Percentiles rank a stretch among this genome's conserved stretches.
phyloP scores from a whole-genome alignment of 2,113 vertebrate species.

The Odocoileus hemionus region DNA sequence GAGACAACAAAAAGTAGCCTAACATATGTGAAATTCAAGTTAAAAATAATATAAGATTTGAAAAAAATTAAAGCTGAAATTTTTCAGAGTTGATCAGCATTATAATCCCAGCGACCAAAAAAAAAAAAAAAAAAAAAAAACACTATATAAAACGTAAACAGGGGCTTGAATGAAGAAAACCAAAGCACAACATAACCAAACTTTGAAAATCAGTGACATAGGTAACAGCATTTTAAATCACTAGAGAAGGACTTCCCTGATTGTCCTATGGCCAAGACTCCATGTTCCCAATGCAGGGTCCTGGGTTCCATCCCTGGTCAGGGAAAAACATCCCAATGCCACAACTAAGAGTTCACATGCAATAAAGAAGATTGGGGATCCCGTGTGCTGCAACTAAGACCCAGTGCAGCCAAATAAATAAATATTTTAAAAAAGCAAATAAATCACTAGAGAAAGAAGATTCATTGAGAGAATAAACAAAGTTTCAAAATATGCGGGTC shows the following conservation, averaged over 20 bases:
- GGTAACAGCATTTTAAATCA: neutral
- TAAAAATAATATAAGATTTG: neutral
- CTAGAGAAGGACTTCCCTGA: neutral
- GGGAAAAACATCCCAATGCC: neutral
- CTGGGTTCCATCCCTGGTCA: neutral
- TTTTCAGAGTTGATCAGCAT: neutral
- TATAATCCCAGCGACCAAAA: neutral
- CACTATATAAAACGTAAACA: neutral
- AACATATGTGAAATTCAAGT: neutral
- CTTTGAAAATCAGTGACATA: neutral
- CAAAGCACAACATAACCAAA: neutral
- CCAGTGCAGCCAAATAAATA: neutral
- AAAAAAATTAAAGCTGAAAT: neutral
- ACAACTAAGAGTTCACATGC: neutral
- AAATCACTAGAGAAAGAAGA: neutral
- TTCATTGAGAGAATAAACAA: neutral
- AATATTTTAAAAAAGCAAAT: neutral
- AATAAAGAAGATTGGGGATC: neutral
- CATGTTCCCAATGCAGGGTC: neutral
- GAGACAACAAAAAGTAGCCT: neutral
- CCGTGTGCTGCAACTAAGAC: neutral
- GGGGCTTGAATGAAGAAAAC: neutral
- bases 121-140: no score
- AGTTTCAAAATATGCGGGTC: neutral
- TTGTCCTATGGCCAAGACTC: neutral